phyloP scores from a whole-genome alignment of 2,797 vertebrate species.

The Cichlasoma orientale region DNA sequence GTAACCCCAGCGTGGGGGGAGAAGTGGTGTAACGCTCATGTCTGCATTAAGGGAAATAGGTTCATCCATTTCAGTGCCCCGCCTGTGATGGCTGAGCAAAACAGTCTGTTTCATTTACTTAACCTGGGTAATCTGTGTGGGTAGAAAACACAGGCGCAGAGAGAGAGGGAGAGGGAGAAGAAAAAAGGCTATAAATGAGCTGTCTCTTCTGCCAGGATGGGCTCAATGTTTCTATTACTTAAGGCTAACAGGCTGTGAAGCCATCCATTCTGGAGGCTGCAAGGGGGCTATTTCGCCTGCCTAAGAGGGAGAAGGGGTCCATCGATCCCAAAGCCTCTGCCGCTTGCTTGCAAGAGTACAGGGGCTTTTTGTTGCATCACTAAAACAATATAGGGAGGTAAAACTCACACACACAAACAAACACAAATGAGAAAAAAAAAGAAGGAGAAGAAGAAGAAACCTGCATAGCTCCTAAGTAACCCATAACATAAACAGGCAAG shows the following conservation, averaged over 20 bases:
- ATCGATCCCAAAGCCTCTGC: conserved; percentile 85
- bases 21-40: conserved; percentile 92
- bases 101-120: conserved; percentile 99
- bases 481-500: conserved; percentile 91
- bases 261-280: conserved; percentile 93
- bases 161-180: conserved; percentile 54
- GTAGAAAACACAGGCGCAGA: conserved; percentile 78
- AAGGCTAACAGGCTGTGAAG: conserved; percentile 99
- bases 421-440: conserved; percentile 82
- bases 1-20: conserved; percentile 93
- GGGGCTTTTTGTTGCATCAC: conserved; percentile 82
- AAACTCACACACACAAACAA: conserved; percentile 63
- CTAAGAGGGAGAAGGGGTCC: conserved; percentile 83
- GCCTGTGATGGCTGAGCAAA: conserved; percentile 96
- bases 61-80: conserved; percentile 96
- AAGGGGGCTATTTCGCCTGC: conserved; percentile 88
- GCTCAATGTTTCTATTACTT: conserved; percentile 99
- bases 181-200: conserved; percentile 95
- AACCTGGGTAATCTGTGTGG: conserved; percentile 97
- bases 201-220: conserved; percentile 98
- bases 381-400: conserved; percentile 84
- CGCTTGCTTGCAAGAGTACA: conserved; percentile 78
- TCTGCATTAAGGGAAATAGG: conserved; percentile 99
- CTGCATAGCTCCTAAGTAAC: conserved; percentile 82
- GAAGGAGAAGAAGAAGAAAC: conserved; percentile 52